Evolutionary conservation across 1,140 invertebrate genomes (phyloP), one percentile per base, ranked within the genome.

Genomic region (Lanistes nyassanus): DNA sequence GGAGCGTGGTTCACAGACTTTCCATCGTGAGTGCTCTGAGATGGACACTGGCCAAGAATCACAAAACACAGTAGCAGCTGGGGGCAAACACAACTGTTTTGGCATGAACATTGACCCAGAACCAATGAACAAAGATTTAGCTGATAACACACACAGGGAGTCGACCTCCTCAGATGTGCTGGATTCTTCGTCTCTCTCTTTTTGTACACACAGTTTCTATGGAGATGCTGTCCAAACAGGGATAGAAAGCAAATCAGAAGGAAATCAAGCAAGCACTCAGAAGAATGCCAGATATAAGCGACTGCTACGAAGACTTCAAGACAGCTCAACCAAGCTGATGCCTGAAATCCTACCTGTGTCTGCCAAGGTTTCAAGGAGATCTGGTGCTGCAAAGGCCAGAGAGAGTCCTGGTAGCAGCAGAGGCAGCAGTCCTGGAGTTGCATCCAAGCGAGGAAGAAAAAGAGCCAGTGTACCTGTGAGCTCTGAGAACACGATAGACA

Each of bases 341-440:
- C 70, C 70, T 39, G 37, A 60, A 34, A 60, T 72, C 39, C 21
- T 72, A 26, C 23, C 55, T 0, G 21, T 19, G 11, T 19, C 13
- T 36, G 19, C 11, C 70, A n/a, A 6, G 16, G 16, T 56, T 53
- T 34, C 23, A 16, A 34, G 29, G n/a, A 19, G 68, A 29, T 36
- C 23, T 36, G n/a, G 53, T 47, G 2, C 42, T 47, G 19, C 42
- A 47, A 47, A 47, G 55, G n/a, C 11, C 56, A 60, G n/a, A 29
- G 37, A 21, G 16, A 72, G 70, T 60, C 31, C 70, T 6, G 53
- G 31, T 7, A 26, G 19, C 34, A 72, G 70, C 36, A 72, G 70
- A 23, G 55, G 60, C 16, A 72, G 70, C 70, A 72, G 70, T 34
- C 70, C 70, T n/a, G 55, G 70, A n/a, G 42, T 56, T 37, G 13